A percentile compares a stretch with the other conserved stretches of the same genome.
These are phyloP conservation scores for Syngnathus rostellatus DNA, from an alignment of 2,797 vertebrate species.

Conservation along the genomic window DNA sequence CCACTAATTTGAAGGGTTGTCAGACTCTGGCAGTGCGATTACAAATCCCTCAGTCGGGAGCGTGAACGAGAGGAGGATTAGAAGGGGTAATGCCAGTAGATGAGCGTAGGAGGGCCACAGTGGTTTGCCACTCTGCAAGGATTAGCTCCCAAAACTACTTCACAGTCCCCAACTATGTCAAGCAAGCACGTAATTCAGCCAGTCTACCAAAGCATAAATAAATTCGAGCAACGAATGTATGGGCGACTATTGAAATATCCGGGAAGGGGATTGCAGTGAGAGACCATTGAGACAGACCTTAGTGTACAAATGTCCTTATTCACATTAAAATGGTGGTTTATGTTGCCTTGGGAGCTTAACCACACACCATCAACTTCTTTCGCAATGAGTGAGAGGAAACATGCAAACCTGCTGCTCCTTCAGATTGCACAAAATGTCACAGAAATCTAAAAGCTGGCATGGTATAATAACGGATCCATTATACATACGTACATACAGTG, in stretches of 20 bases:
- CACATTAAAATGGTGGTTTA: background rate
- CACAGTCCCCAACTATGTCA: conserved; percentile 52
- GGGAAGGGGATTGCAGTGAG: too few relatives aligned
- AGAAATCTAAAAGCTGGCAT: background rate
- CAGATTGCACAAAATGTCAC: background rate
- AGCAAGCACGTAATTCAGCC: conserved; percentile 41
- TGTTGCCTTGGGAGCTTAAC: background rate
- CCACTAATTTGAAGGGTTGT: conserved; percentile 36
- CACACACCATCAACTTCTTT: background rate
- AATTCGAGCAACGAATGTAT: background rate
- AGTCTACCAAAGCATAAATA: conserved; percentile 9
- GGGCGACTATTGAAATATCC: background rate
- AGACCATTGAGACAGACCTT: background rate
- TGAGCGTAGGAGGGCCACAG: conserved; percentile 53
- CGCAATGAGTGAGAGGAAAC: background rate
- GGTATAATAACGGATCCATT: background rate
- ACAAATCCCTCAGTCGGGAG: conserved; percentile 67
- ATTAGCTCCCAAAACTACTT: conserved; percentile 66
- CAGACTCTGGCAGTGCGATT: conserved; percentile 51
- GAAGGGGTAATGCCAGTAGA: conserved; percentile 73
- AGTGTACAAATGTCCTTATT: background rate
- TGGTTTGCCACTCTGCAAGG: conserved; percentile 62
- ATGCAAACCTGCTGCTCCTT: background rate
- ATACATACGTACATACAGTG: background rate
- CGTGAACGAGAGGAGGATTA: conserved; percentile 76